A percentile compares a stretch with the other conserved stretches of the same genome.
phyloP scores from a whole-genome alignment of 2,113 vertebrate species.

The Scortum barcoo region DNA sequence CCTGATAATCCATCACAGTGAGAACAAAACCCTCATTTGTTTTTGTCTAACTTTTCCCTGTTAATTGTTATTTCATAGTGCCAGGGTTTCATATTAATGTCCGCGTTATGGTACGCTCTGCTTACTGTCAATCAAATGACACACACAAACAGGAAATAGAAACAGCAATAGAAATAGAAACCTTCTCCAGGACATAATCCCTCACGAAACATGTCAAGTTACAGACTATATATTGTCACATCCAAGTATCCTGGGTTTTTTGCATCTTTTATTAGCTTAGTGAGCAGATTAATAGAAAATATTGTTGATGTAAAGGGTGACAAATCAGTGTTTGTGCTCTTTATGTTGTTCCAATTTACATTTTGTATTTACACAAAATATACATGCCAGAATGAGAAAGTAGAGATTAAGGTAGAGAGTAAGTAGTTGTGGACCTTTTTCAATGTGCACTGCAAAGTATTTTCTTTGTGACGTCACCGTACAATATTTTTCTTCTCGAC shows the following conservation, averaged over 20 bases:
- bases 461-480: not conserved
- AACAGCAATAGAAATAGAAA: conserved; percentile 21
- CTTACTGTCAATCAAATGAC: conserved; percentile 25
- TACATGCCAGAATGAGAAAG: not conserved
- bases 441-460: not conserved
- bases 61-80: conserved; percentile 18
- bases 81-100: not conserved
- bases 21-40: conserved; percentile 1
- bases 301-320: too few species aligned
- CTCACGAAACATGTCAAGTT: not conserved
- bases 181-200: conserved; percentile 13
- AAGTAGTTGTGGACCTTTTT: not conserved
- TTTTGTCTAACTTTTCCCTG: conserved; percentile 7
- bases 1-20: conserved; percentile 20
- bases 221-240: not conserved
- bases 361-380: not conserved
- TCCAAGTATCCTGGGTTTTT: not conserved
- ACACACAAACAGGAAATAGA: not conserved
- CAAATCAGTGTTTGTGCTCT: not conserved
- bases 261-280: not conserved
- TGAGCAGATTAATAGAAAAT: not conserved
- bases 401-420: too few species aligned
- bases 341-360: not conserved
- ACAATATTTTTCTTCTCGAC: not conserved
- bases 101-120: conserved; percentile 1